These are phyloP conservation scores for Cotesia typhae DNA, from an alignment of 1,140 invertebrate genomes.

Conservation along the genomic window DNA sequence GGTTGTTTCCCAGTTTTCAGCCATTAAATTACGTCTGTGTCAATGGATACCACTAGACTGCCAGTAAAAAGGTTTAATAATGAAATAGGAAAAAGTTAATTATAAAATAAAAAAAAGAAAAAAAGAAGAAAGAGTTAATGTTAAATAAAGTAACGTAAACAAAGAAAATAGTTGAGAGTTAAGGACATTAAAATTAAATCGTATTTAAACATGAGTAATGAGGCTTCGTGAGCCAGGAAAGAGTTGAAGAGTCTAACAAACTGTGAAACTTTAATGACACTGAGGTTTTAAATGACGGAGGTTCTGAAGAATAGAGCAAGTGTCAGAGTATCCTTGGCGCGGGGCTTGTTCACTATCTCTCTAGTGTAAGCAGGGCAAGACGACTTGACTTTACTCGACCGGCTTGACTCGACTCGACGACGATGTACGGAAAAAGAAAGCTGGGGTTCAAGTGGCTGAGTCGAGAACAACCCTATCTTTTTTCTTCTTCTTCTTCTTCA, in stretches of 20 bases:
- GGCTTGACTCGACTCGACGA: background rate
- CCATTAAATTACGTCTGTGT: no score
- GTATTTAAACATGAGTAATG: conserved; percentile 34
- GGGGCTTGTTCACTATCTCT: conserved; percentile 18
- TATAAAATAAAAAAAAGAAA: conserved; percentile 5
- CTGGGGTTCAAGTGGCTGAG: conserved; percentile 28
- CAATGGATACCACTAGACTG: no score
- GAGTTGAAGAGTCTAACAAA: conserved; percentile 31
- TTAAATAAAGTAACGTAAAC: background rate
- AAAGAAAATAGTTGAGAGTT: conserved; percentile 20
- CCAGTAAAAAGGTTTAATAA: background rate
- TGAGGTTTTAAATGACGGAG: conserved; percentile 45
- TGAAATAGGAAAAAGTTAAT: background rate
- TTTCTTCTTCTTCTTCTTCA: no score
- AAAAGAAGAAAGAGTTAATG: background rate
- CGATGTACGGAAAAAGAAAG: conserved; percentile 28
- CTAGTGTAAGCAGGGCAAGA: conserved; percentile 12
- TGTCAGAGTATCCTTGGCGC: conserved; percentile 33
- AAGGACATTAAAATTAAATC: conserved; percentile 26
- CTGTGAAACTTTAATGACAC: conserved; percentile 41
- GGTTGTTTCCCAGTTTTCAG: no score
- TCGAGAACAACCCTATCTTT: conserved; percentile 21
- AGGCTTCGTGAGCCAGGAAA: conserved; percentile 22
- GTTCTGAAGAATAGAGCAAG: conserved; percentile 41
- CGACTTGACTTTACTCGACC: conserved; percentile 7